Conservation (phyloP, 2,113 vertebrate genomes). For the Falco punctatus region DNA sequence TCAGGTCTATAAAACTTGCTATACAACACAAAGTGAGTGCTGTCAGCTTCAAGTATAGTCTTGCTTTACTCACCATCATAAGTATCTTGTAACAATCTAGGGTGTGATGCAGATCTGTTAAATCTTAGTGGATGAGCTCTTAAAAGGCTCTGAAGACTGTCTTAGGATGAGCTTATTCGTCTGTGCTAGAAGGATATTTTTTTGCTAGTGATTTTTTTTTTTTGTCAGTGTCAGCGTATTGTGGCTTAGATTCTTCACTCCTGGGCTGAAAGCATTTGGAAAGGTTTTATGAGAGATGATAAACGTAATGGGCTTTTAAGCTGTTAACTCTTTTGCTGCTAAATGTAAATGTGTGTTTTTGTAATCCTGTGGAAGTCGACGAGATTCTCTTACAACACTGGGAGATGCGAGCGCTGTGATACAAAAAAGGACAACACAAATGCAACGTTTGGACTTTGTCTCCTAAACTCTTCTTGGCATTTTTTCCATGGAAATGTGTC, state of each 20-base stretch:
- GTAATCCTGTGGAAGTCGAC: rapidly evolving
- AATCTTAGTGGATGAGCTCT: not conserved
- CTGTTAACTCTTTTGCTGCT: not conserved
- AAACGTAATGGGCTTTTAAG: not conserved
- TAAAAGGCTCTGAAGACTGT: not conserved
- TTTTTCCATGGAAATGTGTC: not conserved
- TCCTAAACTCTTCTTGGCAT: not conserved
- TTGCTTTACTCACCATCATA: not conserved
- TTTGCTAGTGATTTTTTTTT: not conserved
- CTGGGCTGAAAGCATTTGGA: not conserved
- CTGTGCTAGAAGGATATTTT: not conserved
- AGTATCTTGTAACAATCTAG: rapidly evolving
- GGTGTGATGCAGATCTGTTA: not conserved
- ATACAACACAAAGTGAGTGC: not conserved
- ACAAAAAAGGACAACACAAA: not conserved
- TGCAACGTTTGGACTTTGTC: rapidly evolving
- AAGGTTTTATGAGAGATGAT: not conserved
- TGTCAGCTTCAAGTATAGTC: not conserved
- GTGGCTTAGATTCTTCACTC: not conserved
- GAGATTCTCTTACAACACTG: rapidly evolving
- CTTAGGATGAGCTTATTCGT: not conserved
- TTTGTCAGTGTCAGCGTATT: not conserved
- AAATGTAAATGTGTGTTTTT: not conserved
- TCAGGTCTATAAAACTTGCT: not conserved
- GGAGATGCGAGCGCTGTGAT: rapidly evolving